Conservation (phyloP, 2,797 vertebrate genomes). For the Tolypeutes matacus region DNA sequence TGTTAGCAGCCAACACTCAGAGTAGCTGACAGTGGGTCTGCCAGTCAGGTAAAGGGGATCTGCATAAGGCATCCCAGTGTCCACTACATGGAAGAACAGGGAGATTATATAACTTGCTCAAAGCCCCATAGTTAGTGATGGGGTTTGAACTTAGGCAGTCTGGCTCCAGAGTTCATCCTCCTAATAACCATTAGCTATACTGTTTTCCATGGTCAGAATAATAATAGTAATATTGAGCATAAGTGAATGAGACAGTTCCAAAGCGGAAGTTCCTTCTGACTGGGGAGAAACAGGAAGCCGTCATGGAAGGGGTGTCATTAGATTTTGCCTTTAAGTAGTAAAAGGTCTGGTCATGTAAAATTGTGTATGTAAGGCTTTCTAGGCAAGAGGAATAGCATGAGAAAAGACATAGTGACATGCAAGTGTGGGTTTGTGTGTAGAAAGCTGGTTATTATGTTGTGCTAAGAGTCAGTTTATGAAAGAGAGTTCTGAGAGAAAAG, state of each 20-base stretch:
- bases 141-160: conserved; percentile 5
- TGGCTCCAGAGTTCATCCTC: not conserved
- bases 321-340: conserved; percentile 47
- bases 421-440: not conserved
- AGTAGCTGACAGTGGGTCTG: not conserved
- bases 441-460: conserved; percentile 18
- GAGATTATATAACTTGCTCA: not conserved
- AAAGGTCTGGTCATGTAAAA: conserved; percentile 2
- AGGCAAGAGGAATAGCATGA: not conserved
- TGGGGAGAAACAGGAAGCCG: not conserved
- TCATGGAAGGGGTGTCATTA: not conserved
- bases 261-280: conserved; percentile 19
- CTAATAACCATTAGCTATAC: conserved; percentile 15
- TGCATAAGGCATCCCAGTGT: not conserved
- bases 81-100: not conserved
- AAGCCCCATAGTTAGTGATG: not conserved
- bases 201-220: not conserved
- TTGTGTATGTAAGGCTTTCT: not conserved
- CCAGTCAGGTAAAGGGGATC: not conserved
- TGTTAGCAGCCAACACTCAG: not conserved
- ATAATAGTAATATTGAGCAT: not conserved
- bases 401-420: conserved; percentile 35
- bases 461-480: not conserved
- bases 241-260: not conserved
- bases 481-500: conserved; percentile 38